Conservation (phyloP, 2,888 invertebrate species). For the Thereva nobilitata region DNA sequence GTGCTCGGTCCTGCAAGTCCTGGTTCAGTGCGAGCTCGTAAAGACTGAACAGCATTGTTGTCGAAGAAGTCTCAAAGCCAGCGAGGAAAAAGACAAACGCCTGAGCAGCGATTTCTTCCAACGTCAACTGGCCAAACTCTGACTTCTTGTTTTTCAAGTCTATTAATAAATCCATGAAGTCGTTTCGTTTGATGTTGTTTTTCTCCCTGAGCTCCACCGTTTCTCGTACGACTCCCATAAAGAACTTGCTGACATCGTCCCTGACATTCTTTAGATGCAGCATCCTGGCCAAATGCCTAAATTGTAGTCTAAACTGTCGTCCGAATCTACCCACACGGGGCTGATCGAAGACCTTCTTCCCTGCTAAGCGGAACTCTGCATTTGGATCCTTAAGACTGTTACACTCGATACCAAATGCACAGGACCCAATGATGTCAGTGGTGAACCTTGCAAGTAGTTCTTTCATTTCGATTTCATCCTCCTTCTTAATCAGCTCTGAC, state of each 20-base stretch:
- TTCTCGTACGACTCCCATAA: conserved; percentile 46
- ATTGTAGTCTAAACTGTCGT: conserved; percentile 42
- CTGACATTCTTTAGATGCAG: conserved; percentile 30
- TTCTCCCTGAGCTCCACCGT: conserved; percentile 46
- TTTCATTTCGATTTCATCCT: conserved; percentile 53
- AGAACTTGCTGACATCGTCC: conserved; percentile 39
- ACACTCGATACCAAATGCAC: conserved; percentile 59
- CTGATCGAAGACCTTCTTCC: conserved; percentile 42
- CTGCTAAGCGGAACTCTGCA: conserved; percentile 51
- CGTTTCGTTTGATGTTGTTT: conserved; percentile 47
- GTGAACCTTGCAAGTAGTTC: conserved; percentile 58
- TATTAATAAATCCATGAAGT: conserved; percentile 49
- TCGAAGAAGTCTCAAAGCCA: conserved; percentile 60
- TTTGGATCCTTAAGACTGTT: conserved; percentile 56
- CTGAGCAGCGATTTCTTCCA: conserved; percentile 53
- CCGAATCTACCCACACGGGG: conserved; percentile 36
- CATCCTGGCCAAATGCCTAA: neutral
- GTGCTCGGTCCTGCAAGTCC: conserved; percentile 54
- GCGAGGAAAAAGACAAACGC: conserved; percentile 59
- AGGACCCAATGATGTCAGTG: conserved; percentile 60
- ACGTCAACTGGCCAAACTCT: neutral
- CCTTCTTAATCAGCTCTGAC: conserved; percentile 9
- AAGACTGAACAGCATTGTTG: conserved; percentile 54
- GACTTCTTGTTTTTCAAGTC: conserved; percentile 44
- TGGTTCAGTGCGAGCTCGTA: conserved; percentile 56